Evolutionary conservation across 2,113 vertebrate genomes (phyloP), one percentile per base, ranked within the genome.

Genomic region (Bathybates hornii): DNA sequence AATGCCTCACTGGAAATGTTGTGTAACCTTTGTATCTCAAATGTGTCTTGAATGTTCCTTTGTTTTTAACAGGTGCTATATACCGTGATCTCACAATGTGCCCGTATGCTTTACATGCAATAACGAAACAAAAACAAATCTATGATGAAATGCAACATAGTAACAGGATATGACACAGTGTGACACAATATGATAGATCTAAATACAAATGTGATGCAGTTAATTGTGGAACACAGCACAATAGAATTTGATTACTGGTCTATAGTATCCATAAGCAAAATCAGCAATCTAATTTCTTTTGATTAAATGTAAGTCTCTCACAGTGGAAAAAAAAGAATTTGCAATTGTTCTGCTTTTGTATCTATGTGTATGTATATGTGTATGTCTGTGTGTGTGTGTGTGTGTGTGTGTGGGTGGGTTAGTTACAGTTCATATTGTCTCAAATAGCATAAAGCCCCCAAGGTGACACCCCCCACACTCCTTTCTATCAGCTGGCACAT

Each of bases 251-350:
- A 93, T 95, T 91, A 93, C 80, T 78, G 83, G 66, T 82, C 86
- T 80, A 88, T 71, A 90, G 86, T 82, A 82, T 63, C 84, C 29
- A 91, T 54, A 80, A 82, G 83, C 68, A 87, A 88, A 81, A 78
- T 21, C 88, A 27, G 90, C 78, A 92, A 94, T 94, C 85, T 91
- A 82, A 93, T 94, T 91, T 89, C 17, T 85, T 91, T 91, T 95
- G 85, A 93, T 93, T 90, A 93, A 95, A 93, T 89, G 90, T 78
- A 86, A 85, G 83, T 80, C 91, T 89, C 88, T 86, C 85, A 83
- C 86, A 82, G 91, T 86, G 88, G 66, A 84, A 85, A 89, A 63
- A 66, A 57, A 78, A 83, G 83, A 83, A 79, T 66, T 79, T 73
- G 68, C 48, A 53, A 68, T 83, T 89, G 17, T 84, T 57, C 24